Percentiles rank a stretch among this genome's conserved stretches.
Conservation (phyloP, 1,140 invertebrate genomes). For the Homarus americanus region DNA sequence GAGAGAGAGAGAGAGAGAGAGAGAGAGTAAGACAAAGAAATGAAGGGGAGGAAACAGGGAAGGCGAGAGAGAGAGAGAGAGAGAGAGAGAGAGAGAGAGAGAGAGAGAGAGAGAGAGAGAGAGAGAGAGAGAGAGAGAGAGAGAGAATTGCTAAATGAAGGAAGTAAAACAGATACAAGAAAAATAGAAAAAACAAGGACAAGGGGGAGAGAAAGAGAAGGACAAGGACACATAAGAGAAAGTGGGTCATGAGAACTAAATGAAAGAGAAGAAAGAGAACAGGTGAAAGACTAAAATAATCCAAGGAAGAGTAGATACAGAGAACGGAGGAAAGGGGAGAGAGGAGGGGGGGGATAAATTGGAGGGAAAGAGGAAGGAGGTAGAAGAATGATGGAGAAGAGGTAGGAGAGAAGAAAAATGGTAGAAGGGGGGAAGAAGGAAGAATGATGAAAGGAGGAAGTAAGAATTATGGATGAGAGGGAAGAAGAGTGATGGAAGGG, state of each 20-base stretch:
- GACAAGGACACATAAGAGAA: constrained; percentile 18
- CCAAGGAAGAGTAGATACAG: background rate
- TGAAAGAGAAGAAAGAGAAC: background rate
- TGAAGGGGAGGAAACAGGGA: background rate
- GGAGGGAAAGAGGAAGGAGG: background rate
- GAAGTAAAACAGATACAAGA: background rate
- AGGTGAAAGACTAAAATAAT: constrained; percentile 8
- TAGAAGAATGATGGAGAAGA: background rate
- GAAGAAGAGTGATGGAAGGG: constrained; percentile 6
- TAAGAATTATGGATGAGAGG: background rate
- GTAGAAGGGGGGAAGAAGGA: background rate
- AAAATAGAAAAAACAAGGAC: no score
- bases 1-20: constrained; percentile 16
- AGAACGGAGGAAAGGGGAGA: constrained; percentile 19
- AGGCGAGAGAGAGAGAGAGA: background rate
- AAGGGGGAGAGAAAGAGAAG: constrained; percentile 53
- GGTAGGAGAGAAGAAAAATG: background rate
- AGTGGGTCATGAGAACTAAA: background rate
- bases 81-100: background rate
- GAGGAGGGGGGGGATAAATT: background rate
- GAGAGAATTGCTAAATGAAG: background rate
- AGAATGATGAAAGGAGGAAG: background rate
- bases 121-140: constrained; percentile 17
- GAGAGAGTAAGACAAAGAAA: background rate
- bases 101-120: constrained; percentile 5